These are phyloP conservation scores for Ceyx cyanopectus DNA, from an alignment of 2,113 vertebrate species.

Conservation along the genomic window DNA sequence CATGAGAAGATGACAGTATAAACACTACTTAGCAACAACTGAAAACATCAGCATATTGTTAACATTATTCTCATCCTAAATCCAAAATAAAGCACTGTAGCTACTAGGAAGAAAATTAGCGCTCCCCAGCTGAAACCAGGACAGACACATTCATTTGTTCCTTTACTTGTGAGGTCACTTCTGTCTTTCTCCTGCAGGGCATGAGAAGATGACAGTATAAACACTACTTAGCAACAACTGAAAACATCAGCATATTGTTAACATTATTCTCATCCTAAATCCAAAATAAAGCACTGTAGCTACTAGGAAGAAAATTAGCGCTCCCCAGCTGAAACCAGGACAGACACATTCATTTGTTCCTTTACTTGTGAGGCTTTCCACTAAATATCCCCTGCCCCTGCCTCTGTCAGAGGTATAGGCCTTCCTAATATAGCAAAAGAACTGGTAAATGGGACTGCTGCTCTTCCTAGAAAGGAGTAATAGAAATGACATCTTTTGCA, in stretches of 20 bases:
- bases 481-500: background rate
- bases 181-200: background rate
- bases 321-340: background rate
- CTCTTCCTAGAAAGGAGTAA: background rate
- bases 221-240: background rate
- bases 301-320: background rate
- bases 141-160: no score
- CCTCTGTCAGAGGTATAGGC: background rate
- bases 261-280: background rate
- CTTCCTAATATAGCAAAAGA: background rate
- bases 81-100: no score
- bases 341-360: background rate
- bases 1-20: no score
- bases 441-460: background rate
- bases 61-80: no score
- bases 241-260: background rate
- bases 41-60: no score
- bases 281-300: background rate
- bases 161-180: no score
- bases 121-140: no score
- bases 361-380: background rate
- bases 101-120: no score
- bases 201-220: background rate
- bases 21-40: no score
- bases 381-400: background rate